Base-by-base conservation (phyloP, 2,797 vertebrate species). In the Macropodus opercularis region DNA sequence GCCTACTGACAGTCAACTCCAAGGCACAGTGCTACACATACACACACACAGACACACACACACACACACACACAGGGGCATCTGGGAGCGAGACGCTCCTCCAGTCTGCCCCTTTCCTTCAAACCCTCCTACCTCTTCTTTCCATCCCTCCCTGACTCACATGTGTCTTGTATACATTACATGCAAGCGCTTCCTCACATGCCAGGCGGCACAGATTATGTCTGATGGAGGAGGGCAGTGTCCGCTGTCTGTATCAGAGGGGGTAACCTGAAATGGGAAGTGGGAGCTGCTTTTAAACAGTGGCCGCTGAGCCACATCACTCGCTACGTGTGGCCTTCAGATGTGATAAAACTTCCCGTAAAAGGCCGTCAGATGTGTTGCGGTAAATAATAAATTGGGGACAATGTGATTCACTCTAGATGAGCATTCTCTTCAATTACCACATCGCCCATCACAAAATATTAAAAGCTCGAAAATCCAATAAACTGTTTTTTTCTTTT, bases 1-100 rank as follows among this genome's bases (percentile, higher is more conserved):
- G 90, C 90, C 90, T 81, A 92, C 92, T 93, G 85, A 89, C 59
- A 85, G 70, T 82, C 79, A 90, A 87, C 89, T 81, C 87, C 56
- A 46, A 64, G 63, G 38, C 69, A 63, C 68, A 58, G 75, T 76
- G 50, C 13, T 39, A 29, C 23, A 15, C 19, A 19, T 36, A 39
- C 29, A 49, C 60, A 61, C 23, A 43, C 41, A 42, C 67, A 40
- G 49, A 44, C 58, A 63, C 42, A 77, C 76, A 70, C 64, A 68
- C 52, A 43, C 29, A 62, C 14, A 58, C 50, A 69, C 41, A 49
- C 21, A 39, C 55, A 50, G 79, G 77, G 89, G 88, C 91, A 88
- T 87, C 4, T 85, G 89, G 85, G 85, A 90, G 44, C 75, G 49
- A 66, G 38, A 65, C 73, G 64, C 63, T 66, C 74, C 65, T 76